A percentile compares a stretch with the other conserved stretches of the same genome.
These are phyloP conservation scores for Apamea crenata DNA, from an alignment of 2,888 invertebrate species.

Conservation along the genomic window DNA sequence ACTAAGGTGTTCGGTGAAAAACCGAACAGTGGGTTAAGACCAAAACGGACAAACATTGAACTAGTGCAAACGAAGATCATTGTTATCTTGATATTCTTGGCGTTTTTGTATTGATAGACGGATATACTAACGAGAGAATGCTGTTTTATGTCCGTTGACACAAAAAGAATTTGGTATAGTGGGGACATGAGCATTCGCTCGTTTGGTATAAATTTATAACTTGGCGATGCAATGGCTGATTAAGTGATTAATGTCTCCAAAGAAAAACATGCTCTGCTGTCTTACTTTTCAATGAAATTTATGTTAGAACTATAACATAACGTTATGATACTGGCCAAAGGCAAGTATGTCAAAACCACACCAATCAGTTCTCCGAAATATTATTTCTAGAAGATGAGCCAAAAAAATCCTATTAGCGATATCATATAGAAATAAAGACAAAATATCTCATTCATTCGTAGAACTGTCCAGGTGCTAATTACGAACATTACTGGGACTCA, in stretches of 20 bases:
- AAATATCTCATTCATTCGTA: background rate
- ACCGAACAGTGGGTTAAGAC: background rate
- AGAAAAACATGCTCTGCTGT: background rate
- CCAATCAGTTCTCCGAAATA: background rate
- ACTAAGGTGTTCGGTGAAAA: no score
- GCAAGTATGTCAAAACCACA: background rate
- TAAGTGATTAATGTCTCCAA: background rate
- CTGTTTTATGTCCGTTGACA: background rate
- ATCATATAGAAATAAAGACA: background rate
- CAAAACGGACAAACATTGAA: background rate
- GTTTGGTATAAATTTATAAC: background rate
- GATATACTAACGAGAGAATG: background rate
- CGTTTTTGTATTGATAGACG: background rate
- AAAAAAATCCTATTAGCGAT: background rate
- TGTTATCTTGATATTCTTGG: background rate
- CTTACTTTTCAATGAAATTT: background rate
- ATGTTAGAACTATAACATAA: background rate
- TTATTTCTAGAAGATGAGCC: background rate
- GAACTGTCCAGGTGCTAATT: slow-evolving; percentile 4
- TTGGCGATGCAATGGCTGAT: background rate
- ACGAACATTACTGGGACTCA: slow-evolving; percentile 1
- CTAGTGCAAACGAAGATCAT: background rate
- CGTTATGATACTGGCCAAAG: background rate
- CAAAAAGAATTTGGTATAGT: no score
- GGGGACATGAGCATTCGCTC: no score